phyloP scores from a whole-genome alignment of 1,140 invertebrate species.

The Antheraea pernyi region DNA sequence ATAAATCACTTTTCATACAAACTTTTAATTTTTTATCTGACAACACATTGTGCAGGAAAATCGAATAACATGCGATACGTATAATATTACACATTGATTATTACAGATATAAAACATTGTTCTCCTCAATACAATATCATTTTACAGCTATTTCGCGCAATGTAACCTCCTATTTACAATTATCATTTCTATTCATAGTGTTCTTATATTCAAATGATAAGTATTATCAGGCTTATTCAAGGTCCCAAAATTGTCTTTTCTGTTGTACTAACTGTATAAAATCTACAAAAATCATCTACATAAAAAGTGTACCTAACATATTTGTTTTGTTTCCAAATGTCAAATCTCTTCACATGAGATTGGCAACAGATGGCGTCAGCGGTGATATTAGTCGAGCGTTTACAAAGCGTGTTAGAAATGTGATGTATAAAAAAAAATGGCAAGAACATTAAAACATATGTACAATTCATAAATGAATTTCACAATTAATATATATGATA shows the following conservation, averaged over 20 bases:
- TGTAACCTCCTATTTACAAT: conserved; percentile 18
- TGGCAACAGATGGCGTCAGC: background rate
- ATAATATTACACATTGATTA: conserved; percentile 21
- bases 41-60: conserved; percentile 13
- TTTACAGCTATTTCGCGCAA: background rate
- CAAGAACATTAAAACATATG: too few relatives aligned
- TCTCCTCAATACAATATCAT: background rate
- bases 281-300: conserved; percentile 25
- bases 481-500: too few relatives aligned
- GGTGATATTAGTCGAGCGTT: conserved; percentile 16
- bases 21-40: conserved; percentile 6
- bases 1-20: conserved; percentile 35
- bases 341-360: conserved; percentile 20
- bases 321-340: conserved; percentile 32
- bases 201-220: background rate
- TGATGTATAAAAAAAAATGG: background rate
- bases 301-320: conserved; percentile 20
- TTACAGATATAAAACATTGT: background rate
- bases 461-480: too few relatives aligned
- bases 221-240: background rate
- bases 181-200: background rate
- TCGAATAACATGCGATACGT: conserved; percentile 12
- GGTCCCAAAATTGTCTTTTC: conserved; percentile 5
- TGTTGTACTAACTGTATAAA: conserved; percentile 21
- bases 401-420: conserved; percentile 18